Conservation (phyloP, 2,888 invertebrate genomes). For the Dolichopus griseipennis region DNA sequence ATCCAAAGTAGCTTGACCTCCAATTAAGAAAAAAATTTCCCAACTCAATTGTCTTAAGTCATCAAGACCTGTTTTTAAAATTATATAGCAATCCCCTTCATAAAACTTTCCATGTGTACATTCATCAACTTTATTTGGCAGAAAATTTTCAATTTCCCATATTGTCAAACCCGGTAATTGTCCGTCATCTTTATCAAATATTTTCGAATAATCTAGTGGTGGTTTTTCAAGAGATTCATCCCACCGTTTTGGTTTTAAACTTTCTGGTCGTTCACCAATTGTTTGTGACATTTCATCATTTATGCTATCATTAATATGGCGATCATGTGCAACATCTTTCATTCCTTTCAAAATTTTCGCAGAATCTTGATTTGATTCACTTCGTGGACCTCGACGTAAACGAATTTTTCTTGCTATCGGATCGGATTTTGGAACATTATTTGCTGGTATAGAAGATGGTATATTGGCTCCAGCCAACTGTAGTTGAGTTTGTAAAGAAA, state of each 20-base stretch:
- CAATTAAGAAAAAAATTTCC: slow-evolving; percentile 99
- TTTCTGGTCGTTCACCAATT: slow-evolving; percentile 47
- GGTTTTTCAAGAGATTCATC: slow-evolving; percentile 93
- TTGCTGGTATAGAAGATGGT: slow-evolving; percentile 55
- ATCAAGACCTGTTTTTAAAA: slow-evolving; percentile 79
- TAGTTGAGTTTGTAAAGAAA: slow-evolving; percentile 91
- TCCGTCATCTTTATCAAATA: slow-evolving; percentile 93
- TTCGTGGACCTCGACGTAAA: slow-evolving; percentile 67
- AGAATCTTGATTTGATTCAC: slow-evolving; percentile 77
- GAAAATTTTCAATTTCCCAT: slow-evolving; percentile 99
- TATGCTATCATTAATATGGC: slow-evolving; percentile 45
- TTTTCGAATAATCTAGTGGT: slow-evolving; percentile 91
- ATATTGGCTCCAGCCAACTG: slow-evolving; percentile 83
- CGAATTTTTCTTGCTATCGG: slow-evolving; percentile 92
- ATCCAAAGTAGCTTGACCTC: slow-evolving; percentile 80
- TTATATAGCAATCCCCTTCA: slow-evolving; percentile 97
- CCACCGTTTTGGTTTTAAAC: slow-evolving; percentile 82
- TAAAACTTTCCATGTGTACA: slow-evolving; percentile 96
- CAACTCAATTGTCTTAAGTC: slow-evolving; percentile 77
- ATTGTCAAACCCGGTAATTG: slow-evolving; percentile 84
- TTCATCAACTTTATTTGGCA: slow-evolving; percentile 90
- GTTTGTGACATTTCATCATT: neutral
- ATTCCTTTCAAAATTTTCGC: slow-evolving; percentile 78
- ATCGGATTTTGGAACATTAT: slow-evolving; percentile 62
- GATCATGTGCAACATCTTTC: slow-evolving; percentile 60